Evolutionary conservation across 1,140 invertebrate species (phyloP), one percentile per base, ranked within the genome.

Genomic region (Meteorus sp.): DNA sequence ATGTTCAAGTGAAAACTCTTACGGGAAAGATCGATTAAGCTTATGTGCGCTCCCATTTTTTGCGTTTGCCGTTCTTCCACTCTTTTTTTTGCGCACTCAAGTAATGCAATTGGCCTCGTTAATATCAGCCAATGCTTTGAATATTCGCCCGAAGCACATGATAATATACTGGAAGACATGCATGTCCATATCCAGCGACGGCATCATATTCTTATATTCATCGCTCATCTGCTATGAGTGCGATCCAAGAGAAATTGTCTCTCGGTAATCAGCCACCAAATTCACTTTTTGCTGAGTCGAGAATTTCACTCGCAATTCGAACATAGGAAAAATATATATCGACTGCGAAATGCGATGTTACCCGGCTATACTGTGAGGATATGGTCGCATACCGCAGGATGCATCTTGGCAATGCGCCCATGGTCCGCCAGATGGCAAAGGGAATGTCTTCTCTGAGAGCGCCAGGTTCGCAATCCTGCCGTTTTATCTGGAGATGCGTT

Each of bases 401-500:
- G 62, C 64, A 64, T 53, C 22, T 61, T 68, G 62, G 60, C 67
- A 65, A 72, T 80, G 56, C 71, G 54, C 22, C 43, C 19, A 23
- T 27, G 56, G 60, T 70, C 78, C 78, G 72, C 72, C 70, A 80
- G 78, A 80, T 80, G 78, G 78, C 78, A 74, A 76, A 70, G 64
- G 63, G 66, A 65, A 73, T 70, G 57, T 68, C 69, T 71, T 72
- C 69, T 60, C 17, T 52, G 20, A 15, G 5, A 8, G 9, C 23
- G 50, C 15, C 29, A 41, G 43, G 25, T 62, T 62, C 53, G 23
- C 31, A 29, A 11, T 9, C 33, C 44, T 37, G 15, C 56, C 61
- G 53, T 55, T 29, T 27, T 17, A 20, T 37, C 52, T 56, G 31
- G 29, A 41, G 37, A 48, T 48, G 56, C 64, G 61, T 60, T 62